A percentile compares a stretch with the other conserved stretches of the same genome.
Conservation (phyloP, 2,888 invertebrate species). For the Agonopterix subpropinquella region DNA sequence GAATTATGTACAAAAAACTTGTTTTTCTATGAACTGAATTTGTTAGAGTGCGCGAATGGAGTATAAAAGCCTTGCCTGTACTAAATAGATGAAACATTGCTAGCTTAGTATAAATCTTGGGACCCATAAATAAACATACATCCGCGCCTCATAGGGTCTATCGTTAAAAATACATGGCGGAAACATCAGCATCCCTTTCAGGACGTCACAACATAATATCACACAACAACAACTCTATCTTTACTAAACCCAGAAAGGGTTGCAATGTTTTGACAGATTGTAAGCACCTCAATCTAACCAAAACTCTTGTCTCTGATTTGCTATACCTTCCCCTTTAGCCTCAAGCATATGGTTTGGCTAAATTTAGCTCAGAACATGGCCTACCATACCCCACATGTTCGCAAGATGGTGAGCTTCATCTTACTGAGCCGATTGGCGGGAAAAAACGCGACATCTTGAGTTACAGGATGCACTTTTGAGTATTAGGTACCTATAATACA, state of each 20-base stretch:
- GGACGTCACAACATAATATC: too few relatives aligned
- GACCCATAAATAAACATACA: too few relatives aligned
- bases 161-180: too few relatives aligned
- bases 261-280: constrained; percentile 26
- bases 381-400: constrained; percentile 59
- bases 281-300: constrained; percentile 2
- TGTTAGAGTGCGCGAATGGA: too few relatives aligned
- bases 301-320: constrained; percentile 23
- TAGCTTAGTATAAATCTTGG: too few relatives aligned
- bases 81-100: too few relatives aligned
- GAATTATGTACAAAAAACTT: too few relatives aligned
- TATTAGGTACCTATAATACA: constrained; percentile 34
- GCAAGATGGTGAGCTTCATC: constrained; percentile 63
- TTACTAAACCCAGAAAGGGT: constrained; percentile 16
- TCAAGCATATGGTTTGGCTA: constrained; percentile 64
- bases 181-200: too few relatives aligned
- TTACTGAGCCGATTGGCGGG: constrained; percentile 56
- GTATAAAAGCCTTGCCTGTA: too few relatives aligned
- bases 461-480: constrained; percentile 68
- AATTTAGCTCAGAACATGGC: constrained; percentile 51
- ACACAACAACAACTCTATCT: neutral
- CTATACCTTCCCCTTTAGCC: constrained; percentile 40
- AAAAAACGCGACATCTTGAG: constrained; percentile 62
- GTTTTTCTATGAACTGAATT: too few relatives aligned
- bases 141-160: too few relatives aligned